Base-by-base conservation (phyloP, 1,140 invertebrate species). In the Bombus polaris region DNA sequence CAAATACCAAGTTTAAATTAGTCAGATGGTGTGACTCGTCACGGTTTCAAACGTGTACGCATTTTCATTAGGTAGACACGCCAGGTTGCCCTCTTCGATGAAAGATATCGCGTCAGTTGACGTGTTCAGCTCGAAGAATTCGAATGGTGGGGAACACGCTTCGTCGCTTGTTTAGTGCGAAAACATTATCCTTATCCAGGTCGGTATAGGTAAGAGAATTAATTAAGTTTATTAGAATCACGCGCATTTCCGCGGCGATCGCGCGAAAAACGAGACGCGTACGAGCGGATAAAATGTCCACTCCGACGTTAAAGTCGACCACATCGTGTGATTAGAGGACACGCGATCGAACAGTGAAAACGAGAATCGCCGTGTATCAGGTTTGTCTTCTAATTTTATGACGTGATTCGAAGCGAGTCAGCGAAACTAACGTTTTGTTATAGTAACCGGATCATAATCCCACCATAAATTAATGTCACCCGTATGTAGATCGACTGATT, bases 31-130 rank as follows among this genome's bases (percentile, higher is more conserved):
- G 66, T n/a, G 39, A 82, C 44, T 68, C 79, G 81, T 76, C 65
- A 77, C 72, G 72, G 80, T 35, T n/a, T 70, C 37, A 47, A 75
- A 82, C 44, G 72, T 76, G 62, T 76, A 57, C 73, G 80, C 39
- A 71, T 74, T 83, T 57, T 86, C 76, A 83, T 86, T 83, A 83
- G 42, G 32, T 62, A 35, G 35, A 74, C 42, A 71, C 57, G 85
- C 47, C 65, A 72, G 65, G 65, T 32, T 83, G 57, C 32, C 42
- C 80, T n/a, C 73, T 32, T 70, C 84, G 72, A 83, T 82, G 59
- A 66, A 59, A 86, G 78, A 82, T 86, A 81, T 22, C 71, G 66
- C 37, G 75, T 42, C 44, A 53, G 70, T 81, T 85, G 59, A 81
- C 80, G 44, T 62, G 72, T 74, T 81, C 79, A 37, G 59, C 70